Base-by-base conservation (phyloP, 2,888 invertebrate genomes). In the Pecten maximus region DNA sequence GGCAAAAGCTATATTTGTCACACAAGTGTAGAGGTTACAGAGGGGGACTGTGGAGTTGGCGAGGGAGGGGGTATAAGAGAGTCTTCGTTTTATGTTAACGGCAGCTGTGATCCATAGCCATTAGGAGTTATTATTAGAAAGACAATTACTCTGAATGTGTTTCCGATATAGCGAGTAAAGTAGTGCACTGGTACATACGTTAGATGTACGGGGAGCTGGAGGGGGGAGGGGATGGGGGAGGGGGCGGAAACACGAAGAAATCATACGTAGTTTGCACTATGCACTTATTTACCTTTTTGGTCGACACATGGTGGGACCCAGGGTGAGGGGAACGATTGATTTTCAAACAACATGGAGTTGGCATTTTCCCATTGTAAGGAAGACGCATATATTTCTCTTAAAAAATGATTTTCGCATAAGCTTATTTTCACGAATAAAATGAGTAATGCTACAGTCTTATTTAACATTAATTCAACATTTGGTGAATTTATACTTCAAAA, bases 121-220 rank as follows among this genome's bases (percentile, higher is more conserved):
- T 74, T n/a, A n/a, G 16, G 60, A 28, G 60, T 74, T 74, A 44
- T 74, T 74, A 74, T 74, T 74, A 74, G 60, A 74, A 74, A 74
- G 60, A 74, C 60, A 74, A 74, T 74, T 74, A 74, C 16, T 0
- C 60, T 74, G 60, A 74, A 74, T 74, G 60, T 74, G 60, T 74
- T 74, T 74, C 60, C 60, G 60, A 74, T 74, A 74, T 8, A 74
- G 28, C 3, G 60, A n/a, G 28, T 23, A 28, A 28, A 28, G 16
- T 28, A 74, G 28, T 28, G n/a, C 60, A 28, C 60, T 74, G 60
- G 6, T 74, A 12, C 12, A 28, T 28, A 28, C 60, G 6, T 74
- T 74, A 74, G 28, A 28, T 15, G 3, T 4, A 28, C 2, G 16
- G 12, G 44, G 44, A n/a, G 60, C 0, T 28, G 6, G 60, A 28